These are phyloP conservation scores for Muraenolepis orangiensis DNA, from an alignment of 2,797 vertebrate genomes.

Conservation along the genomic window DNA sequence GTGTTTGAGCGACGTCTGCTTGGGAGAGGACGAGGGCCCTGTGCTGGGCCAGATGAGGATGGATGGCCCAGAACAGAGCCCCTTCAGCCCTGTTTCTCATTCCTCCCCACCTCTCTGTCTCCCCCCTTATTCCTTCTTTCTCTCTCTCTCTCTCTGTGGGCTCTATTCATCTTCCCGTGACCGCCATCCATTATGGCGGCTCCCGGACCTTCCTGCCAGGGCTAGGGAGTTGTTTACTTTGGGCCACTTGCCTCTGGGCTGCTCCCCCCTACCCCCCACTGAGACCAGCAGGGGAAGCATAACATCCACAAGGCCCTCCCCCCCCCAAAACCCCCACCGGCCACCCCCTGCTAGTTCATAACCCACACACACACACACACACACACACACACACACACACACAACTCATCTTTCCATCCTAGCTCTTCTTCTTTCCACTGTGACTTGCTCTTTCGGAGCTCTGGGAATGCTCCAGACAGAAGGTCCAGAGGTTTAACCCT, in stretches of 20 bases:
- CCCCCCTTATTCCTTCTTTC: constrained; percentile 27
- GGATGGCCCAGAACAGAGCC: constrained; percentile 38
- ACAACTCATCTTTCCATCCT: too few species aligned
- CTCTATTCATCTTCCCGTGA: constrained; percentile 50
- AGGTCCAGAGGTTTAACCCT: too few species aligned
- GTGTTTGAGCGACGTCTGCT: too few species aligned
- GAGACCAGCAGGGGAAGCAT: constrained; percentile 41
- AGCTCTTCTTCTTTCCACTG: too few species aligned
- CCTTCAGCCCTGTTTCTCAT: constrained; percentile 8
- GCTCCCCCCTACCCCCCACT: constrained; percentile 38
- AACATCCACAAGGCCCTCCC: constrained; percentile 38
- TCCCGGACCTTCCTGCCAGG: constrained; percentile 44
- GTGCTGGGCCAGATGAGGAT: constrained; percentile 62
- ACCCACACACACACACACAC: too few species aligned
- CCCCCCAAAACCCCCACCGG: constrained; percentile 25
- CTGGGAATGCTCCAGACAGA: too few species aligned
- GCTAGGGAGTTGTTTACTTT: constrained; percentile 63
- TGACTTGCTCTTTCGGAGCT: too few species aligned
- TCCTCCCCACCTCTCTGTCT: constrained; percentile 12
- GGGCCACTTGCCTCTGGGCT: constrained; percentile 57
- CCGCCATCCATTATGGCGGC: constrained; percentile 53
- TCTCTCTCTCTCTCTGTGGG: constrained; percentile 31
- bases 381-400: too few species aligned
- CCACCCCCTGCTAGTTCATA: too few species aligned
- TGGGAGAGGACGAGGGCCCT: too few species aligned